Base-by-base conservation (phyloP, 2,888 invertebrate genomes). In the Pheosia gnoma region DNA sequence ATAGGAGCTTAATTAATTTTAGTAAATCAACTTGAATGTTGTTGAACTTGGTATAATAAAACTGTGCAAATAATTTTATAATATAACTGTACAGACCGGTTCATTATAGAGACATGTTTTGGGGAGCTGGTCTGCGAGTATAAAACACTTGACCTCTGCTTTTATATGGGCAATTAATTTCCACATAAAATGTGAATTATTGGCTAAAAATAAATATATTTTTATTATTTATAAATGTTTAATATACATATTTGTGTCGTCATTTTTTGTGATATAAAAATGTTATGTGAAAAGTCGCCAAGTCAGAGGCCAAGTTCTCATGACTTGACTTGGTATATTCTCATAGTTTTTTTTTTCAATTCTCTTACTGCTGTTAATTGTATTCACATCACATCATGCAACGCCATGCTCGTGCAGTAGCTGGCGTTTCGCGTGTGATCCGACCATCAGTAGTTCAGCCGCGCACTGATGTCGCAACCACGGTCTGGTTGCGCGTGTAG, bases 401-500 rank as follows among this genome's bases (percentile, higher is more conserved):
- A n/a, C 3, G 6, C 47, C 47, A n/a, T 47, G n/a, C 6, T n/a
- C 47, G 47, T 5, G n/a, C n/a, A 47, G 47, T n/a, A 11, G 47
- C 47, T n/a, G 11, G 3, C 45, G 49, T 25, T 7, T 25, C 6
- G 51, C 51, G 51, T 51, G 51, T 25, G 51, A 51, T 25, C 51
- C 51, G 25, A 9, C 51, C 51, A 51, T 51, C 52, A 43, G 51
- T 10, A 45, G 41, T 65, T 58, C 59, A 13, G 58, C 53, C 38
- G 25, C 47, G 47, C 47, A 5, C 9, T 4, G 11, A 49, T 64
- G 70, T 59, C 60, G 72, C 60, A 73, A 74, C 59, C 25, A 3
- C 59, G 72, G 47, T 60, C 72, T n/a, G 72, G 63, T 75, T 75
- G 41, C 25, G n/a, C 58, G 61, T 72, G 67, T 59, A 62, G 72